phyloP scores from a whole-genome alignment of 2,797 vertebrate genomes.

The Coregonus suidteri region DNA sequence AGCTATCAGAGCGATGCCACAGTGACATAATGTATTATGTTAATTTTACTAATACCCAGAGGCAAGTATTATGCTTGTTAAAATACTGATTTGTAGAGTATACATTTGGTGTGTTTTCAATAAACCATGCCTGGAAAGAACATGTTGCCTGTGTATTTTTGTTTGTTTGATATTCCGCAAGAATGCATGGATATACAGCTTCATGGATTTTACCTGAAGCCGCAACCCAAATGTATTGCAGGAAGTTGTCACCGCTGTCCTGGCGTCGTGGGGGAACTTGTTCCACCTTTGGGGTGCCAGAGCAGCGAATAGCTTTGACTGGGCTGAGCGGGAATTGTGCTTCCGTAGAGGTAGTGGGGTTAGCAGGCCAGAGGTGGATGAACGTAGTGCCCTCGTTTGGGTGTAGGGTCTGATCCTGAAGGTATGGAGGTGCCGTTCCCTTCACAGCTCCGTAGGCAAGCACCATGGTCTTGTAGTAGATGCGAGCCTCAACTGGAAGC shows the following conservation, averaged over 20 bases:
- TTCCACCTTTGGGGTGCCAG: too few relatives aligned
- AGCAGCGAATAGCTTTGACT: too few relatives aligned
- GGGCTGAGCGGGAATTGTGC: too few relatives aligned
- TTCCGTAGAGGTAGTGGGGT: too few relatives aligned
- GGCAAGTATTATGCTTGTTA: slow-evolving; percentile 90
- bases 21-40: slow-evolving; percentile 91
- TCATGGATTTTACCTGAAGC: background rate
- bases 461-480: too few relatives aligned
- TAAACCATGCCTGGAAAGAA: slow-evolving; percentile 95
- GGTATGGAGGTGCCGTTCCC: too few relatives aligned
- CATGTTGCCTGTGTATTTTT: slow-evolving; percentile 29
- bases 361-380: too few relatives aligned
- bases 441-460: too few relatives aligned
- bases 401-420: too few relatives aligned
- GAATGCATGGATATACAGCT: background rate
- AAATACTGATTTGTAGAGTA: slow-evolving; percentile 93
- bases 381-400: too few relatives aligned
- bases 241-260: background rate
- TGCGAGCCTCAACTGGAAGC: too few relatives aligned
- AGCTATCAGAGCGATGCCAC: slow-evolving; percentile 81
- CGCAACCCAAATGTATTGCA: background rate
- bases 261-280: too few relatives aligned
- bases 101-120: slow-evolving; percentile 98
- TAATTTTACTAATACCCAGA: slow-evolving; percentile 92
- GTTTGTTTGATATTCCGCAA: slow-evolving; percentile 34